A percentile compares a stretch with the other conserved stretches of the same genome.
These are phyloP conservation scores for Pseudobourletiella spinata DNA, from an alignment of 1,140 invertebrate genomes.

Conservation along the genomic window DNA sequence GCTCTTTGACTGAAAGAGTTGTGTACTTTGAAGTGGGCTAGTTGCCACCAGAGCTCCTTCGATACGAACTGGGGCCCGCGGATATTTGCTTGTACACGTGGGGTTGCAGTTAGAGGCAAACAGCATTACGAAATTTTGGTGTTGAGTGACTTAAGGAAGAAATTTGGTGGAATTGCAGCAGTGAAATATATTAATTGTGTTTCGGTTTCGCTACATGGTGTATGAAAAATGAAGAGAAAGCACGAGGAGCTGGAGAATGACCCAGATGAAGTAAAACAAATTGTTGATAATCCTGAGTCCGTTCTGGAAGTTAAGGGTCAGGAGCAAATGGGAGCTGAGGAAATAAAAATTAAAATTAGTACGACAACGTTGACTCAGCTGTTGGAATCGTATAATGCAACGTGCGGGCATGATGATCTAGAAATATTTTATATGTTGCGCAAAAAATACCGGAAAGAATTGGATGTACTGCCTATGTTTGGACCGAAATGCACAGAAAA, in stretches of 20 bases:
- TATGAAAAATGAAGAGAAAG: too few species aligned
- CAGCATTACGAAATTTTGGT: too few species aligned
- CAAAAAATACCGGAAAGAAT: background rate
- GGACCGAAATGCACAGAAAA: slow-evolving; percentile 26
- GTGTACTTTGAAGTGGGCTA: too few species aligned
- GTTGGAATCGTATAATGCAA: slow-evolving; percentile 24
- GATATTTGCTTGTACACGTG: too few species aligned
- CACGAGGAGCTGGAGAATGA: background rate
- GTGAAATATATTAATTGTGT: too few species aligned
- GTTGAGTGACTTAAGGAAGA: too few species aligned
- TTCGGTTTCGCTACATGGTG: too few species aligned
- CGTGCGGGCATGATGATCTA: slow-evolving; percentile 19
- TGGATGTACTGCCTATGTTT: slow-evolving; percentile 31
- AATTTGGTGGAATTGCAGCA: too few species aligned
- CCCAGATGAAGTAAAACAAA: background rate
- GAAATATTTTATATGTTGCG: slow-evolving; percentile 26
- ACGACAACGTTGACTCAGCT: background rate
- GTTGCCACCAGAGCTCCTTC: too few species aligned
- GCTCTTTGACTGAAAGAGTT: too few species aligned
- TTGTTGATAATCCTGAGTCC: background rate
- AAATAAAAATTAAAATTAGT: background rate
- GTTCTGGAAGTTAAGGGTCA: background rate
- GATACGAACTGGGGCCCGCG: too few species aligned
- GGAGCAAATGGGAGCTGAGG: background rate
- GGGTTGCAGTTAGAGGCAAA: too few species aligned